Percentiles rank a stretch among this genome's conserved stretches.
phyloP scores from a whole-genome alignment of 2,113 vertebrate genomes.

The Microcebus ravelobensis region DNA sequence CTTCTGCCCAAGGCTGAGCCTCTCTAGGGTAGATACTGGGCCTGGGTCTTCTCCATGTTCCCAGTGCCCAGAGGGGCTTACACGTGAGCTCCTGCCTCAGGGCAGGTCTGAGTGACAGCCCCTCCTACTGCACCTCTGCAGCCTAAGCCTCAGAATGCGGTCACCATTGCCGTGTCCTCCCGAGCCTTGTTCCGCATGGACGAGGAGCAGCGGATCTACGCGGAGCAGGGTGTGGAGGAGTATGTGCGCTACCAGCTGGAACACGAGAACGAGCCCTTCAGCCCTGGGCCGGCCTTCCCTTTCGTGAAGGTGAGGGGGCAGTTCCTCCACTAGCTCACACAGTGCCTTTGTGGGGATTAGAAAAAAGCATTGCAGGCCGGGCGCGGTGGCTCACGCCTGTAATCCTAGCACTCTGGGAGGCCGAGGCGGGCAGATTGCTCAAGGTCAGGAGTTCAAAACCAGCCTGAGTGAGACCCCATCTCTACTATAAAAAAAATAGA shows the following conservation, averaged over 20 bases:
- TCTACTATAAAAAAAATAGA: no score
- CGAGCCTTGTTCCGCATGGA: slow-evolving; percentile 97
- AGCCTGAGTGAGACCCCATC: no score
- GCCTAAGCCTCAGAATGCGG: slow-evolving; percentile 94
- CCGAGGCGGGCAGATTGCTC: no score
- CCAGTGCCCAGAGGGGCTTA: not conserved
- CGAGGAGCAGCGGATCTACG: slow-evolving; percentile 93
- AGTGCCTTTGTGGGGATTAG: not conserved
- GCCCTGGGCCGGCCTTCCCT: slow-evolving; percentile 94
- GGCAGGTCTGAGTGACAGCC: not conserved
- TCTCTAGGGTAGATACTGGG: not conserved
- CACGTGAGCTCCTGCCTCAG: not conserved
- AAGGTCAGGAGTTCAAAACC: no score
- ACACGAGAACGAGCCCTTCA: slow-evolving; percentile 93
- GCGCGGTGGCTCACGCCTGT: no score
- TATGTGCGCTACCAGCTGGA: slow-evolving; percentile 95
- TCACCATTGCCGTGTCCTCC: slow-evolving; percentile 95
- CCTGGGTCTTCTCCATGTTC: not conserved
- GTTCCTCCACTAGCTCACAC: fast-evolving
- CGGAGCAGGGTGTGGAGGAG: slow-evolving; percentile 92
- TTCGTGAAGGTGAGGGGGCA: slow-evolving; percentile 92
- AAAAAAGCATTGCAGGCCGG: not conserved
- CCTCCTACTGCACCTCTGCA: slow-evolving; percentile 60
- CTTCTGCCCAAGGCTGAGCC: not conserved
- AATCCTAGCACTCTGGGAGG: no score